These are phyloP conservation scores for Eilema sororculum DNA, from an alignment of 2,888 invertebrate genomes.

Conservation along the genomic window DNA sequence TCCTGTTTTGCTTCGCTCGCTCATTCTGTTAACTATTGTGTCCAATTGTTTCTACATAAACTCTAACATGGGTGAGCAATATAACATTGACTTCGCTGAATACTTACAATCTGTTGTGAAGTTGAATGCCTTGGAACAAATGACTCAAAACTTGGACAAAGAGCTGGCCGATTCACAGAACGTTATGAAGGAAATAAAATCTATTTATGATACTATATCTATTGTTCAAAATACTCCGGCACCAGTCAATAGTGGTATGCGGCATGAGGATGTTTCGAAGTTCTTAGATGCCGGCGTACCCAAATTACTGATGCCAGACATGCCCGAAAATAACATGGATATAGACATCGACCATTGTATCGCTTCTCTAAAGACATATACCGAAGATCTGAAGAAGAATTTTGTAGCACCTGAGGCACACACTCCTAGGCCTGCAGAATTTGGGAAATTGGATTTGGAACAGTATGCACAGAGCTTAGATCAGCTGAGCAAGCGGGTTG, in stretches of 20 bases:
- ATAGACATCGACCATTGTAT: conserved; percentile 71
- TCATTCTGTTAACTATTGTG: neutral
- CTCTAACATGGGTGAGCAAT: conserved; percentile 41
- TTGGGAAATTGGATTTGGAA: conserved; percentile 64
- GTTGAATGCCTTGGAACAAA: conserved; percentile 70
- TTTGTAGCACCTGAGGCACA: conserved; percentile 47
- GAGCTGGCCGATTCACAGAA: conserved; percentile 75
- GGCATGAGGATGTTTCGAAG: conserved; percentile 66
- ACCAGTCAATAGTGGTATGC: conserved; percentile 46
- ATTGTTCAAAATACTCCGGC: conserved; percentile 30
- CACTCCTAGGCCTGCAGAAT: conserved; percentile 40
- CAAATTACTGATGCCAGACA: conserved; percentile 71
- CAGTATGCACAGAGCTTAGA: conserved; percentile 72
- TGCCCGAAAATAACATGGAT: conserved; percentile 62
- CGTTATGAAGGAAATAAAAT: conserved; percentile 72
- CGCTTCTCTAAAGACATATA: conserved; percentile 68
- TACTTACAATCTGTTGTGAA: conserved; percentile 71
- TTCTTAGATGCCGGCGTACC: conserved; percentile 69
- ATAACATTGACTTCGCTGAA: conserved; percentile 61
- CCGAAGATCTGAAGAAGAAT: conserved; percentile 72
- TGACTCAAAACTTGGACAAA: conserved; percentile 70
- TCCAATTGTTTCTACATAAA: neutral
- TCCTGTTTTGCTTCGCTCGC: neutral
- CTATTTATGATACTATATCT: conserved; percentile 66
- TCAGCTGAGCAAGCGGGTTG: conserved; percentile 71